phyloP scores from a whole-genome alignment of 2,888 invertebrate species.

The Mythimna loreyi region DNA sequence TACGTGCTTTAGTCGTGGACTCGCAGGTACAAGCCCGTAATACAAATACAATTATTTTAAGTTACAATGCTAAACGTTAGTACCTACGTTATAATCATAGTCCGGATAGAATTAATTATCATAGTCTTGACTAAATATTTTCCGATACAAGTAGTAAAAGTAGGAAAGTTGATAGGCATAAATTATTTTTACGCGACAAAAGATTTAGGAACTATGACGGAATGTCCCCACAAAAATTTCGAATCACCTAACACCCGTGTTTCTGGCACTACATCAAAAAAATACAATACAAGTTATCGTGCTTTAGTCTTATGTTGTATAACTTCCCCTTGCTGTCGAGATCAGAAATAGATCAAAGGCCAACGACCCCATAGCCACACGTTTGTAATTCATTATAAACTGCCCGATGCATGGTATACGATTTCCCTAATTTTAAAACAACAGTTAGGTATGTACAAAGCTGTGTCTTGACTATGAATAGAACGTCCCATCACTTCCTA shows the following conservation, averaged over 20 bases:
- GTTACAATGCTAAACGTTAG: too few relatives aligned
- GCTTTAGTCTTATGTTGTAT: conserved; percentile 47
- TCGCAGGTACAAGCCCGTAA: too few relatives aligned
- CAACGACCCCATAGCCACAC: conserved; percentile 74
- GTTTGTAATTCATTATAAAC: conserved; percentile 76
- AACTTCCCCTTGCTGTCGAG: conserved; percentile 51
- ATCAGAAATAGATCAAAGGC: conserved; percentile 77
- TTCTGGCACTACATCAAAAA: conserved; percentile 34
- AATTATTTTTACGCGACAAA: conserved; percentile 7
- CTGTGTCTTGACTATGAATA: conserved; percentile 44
- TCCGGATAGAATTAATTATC: neutral
- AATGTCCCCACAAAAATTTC: conserved; percentile 8
- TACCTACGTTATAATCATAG: too few relatives aligned
- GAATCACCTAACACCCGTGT: conserved; percentile 1
- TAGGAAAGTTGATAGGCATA: neutral
- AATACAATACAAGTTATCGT: conserved; percentile 51
- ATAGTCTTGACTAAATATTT: neutral
- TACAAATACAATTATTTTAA: too few relatives aligned
- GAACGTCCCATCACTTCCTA: conserved; percentile 46
- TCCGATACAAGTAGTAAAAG: neutral
- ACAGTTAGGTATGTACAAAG: conserved; percentile 19
- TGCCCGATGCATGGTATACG: conserved; percentile 40
- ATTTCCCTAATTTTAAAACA: conserved; percentile 51
- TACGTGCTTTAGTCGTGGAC: too few relatives aligned
- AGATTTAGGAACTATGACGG: neutral